Conservation (phyloP, 1,140 invertebrate species). For the Parasteatoda tepidariorum region DNA sequence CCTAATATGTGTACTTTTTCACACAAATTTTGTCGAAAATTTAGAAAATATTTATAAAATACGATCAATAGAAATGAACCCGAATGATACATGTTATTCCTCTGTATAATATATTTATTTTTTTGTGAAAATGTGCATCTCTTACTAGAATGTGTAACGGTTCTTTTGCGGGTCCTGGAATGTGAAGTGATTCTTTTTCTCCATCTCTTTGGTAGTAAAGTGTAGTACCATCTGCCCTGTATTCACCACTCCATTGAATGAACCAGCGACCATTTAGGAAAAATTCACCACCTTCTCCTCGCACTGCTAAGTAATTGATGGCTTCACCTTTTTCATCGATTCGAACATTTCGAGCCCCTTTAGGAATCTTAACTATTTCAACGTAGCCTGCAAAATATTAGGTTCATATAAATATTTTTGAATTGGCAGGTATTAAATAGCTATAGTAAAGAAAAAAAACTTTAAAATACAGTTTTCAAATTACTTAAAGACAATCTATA, state of each 20-base stretch:
- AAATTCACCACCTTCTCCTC: constrained; percentile 77
- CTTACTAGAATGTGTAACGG: constrained; percentile 76
- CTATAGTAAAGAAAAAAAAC: neutral
- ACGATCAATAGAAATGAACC: too few species aligned
- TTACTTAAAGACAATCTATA: neutral
- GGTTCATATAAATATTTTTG: too few species aligned
- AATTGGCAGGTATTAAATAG: too few species aligned
- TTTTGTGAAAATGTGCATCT: neutral
- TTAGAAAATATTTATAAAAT: too few species aligned
- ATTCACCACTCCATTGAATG: constrained; percentile 84
- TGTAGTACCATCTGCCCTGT: constrained; percentile 83
- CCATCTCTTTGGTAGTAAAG: constrained; percentile 84
- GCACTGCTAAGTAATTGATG: constrained; percentile 85
- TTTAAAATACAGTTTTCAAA: neutral
- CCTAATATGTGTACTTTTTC: too few species aligned
- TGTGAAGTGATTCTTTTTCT: constrained; percentile 83
- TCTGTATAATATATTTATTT: too few species aligned
- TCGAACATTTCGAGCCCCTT: constrained; percentile 82
- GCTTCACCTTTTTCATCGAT: constrained; percentile 83
- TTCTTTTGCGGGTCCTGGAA: constrained; percentile 84
- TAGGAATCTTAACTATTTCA: constrained; percentile 81
- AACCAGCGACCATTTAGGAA: constrained; percentile 87
- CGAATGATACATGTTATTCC: too few species aligned
- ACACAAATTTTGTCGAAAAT: too few species aligned
- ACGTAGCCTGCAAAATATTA: constrained; percentile 70